Evolutionary conservation across 2,113 vertebrate genomes (phyloP).

Genomic region (Coregonus clupeaformis): DNA sequence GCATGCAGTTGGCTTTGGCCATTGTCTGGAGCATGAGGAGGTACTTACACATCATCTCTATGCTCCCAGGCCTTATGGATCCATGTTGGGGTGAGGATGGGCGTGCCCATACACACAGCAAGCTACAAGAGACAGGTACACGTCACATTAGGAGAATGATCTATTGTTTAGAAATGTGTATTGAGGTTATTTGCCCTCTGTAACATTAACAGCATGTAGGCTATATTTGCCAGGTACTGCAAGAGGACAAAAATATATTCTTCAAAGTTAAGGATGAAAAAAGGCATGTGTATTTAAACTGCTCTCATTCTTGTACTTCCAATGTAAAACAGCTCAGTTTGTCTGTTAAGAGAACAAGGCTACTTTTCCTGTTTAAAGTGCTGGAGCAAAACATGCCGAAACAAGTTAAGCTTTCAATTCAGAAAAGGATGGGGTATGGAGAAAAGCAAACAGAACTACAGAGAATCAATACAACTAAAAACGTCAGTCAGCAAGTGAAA

Average conservation of each 20-base stretch:
- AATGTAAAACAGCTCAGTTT: not conserved
- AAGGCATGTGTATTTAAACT: not conserved
- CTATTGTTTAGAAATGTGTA: not conserved
- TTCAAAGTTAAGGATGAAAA: too few species aligned
- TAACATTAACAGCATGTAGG: too few species aligned
- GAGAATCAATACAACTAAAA: not conserved
- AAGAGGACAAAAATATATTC: too few species aligned
- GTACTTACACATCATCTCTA: conserved; percentile 84
- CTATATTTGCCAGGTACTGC: too few species aligned
- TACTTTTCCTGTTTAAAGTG: not conserved
- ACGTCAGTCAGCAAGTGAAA: not conserved
- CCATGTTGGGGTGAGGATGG: conserved; percentile 92
- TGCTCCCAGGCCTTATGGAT: conserved; percentile 92
- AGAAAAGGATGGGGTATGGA: not conserved
- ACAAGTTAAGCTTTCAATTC: not conserved
- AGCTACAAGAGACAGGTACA: conserved; percentile 66
- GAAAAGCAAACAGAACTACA: conserved; percentile 10
- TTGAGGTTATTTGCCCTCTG: too few species aligned
- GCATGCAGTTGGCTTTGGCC: not conserved
- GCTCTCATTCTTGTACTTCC: not conserved
- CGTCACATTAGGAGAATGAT: conserved; percentile 11
- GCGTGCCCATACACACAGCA: conserved; percentile 94
- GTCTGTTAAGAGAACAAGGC: not conserved
- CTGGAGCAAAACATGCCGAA: not conserved
- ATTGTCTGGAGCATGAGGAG: not conserved